phyloP scores from a whole-genome alignment of 2,888 invertebrate genomes.

The Uropetala carovei region DNA sequence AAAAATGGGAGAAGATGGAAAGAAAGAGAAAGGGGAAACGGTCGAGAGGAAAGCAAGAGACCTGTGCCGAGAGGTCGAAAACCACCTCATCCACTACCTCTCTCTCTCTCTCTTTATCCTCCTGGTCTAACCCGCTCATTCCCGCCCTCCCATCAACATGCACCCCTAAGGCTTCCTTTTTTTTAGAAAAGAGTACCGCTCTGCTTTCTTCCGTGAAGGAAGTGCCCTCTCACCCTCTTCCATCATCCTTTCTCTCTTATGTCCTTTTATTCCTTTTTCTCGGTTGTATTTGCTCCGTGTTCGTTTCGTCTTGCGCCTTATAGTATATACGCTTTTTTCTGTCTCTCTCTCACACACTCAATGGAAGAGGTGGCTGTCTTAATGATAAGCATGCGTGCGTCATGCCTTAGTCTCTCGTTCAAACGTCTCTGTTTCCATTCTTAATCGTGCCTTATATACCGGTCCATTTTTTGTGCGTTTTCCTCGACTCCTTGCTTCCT shows the following conservation, averaged over 20 bases:
- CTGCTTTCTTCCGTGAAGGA: background rate
- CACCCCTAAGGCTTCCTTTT: no score
- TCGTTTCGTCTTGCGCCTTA: background rate
- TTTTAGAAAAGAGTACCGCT: background rate
- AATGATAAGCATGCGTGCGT: no score
- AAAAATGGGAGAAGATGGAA: conserved; percentile 24
- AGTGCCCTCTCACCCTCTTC: background rate
- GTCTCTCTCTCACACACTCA: background rate
- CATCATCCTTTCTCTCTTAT: background rate
- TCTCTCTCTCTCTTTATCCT: background rate
- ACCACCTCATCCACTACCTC: background rate
- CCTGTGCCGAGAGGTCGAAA: background rate
- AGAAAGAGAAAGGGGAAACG: conserved; percentile 29
- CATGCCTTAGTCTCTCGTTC: background rate
- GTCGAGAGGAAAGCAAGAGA: background rate
- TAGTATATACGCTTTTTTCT: background rate
- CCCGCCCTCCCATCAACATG: background rate
- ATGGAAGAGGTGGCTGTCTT: background rate
- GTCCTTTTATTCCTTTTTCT: no score
- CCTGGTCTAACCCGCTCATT: background rate
- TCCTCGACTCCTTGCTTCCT: background rate
- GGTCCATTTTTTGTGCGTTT: background rate
- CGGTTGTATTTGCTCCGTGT: no score
- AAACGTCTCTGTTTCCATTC: background rate
- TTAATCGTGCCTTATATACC: no score